Base-by-base conservation (phyloP, 2,113 vertebrate genomes). In the Clinocottus analis region DNA sequence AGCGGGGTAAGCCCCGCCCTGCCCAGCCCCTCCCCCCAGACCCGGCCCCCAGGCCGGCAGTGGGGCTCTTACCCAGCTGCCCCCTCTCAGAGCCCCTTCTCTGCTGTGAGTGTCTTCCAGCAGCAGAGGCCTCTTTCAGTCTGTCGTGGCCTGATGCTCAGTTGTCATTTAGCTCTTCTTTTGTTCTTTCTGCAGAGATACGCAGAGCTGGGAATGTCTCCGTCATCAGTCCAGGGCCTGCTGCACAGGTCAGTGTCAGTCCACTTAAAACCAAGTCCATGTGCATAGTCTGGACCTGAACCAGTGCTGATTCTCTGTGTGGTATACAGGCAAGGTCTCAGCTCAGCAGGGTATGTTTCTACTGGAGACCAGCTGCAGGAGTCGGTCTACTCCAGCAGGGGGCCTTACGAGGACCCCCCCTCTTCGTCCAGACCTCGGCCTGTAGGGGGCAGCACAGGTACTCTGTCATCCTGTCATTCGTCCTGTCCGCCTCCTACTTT, bases 371-470 rank as follows among this genome's bases (percentile, higher is more conserved):
- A 95, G 0, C 94, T 96, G 14, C 91, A 93, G n/a, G 96, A 99
- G 64, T 90, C 93, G 2, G 89, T 96, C 0, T 98, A 97, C 85
- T 91, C 96, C 77, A 94, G 91, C 86, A 94, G 96, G 77, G 96
- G 95, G 59, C 95, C 96, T 10, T 99, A 96, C 78, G 87, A 98
- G 19, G 96, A 99, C 61, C 89, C 94, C 17, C 96, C 96, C 0
- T 96, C 96, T 0, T 96, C 96, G 51, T 97, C 96, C 77, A 94
- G 97, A 75, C 97, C 98, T 19, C 95, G 97, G 11, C 97, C 98
- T 9, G 96, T 99, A 13, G 98, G 98, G 79, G 96, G 97, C 87
- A 97, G 96, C 83, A 94, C 98, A 97, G 97, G 98, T 45, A n/a
- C 47, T 3, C 47, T n/a, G 47, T 33, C 33, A 33, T 33, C 4